A percentile compares a stretch with the other conserved stretches of the same genome.
Evolutionary conservation across 2,113 vertebrate genomes (phyloP).

Genomic region (Otus sunia): DNA sequence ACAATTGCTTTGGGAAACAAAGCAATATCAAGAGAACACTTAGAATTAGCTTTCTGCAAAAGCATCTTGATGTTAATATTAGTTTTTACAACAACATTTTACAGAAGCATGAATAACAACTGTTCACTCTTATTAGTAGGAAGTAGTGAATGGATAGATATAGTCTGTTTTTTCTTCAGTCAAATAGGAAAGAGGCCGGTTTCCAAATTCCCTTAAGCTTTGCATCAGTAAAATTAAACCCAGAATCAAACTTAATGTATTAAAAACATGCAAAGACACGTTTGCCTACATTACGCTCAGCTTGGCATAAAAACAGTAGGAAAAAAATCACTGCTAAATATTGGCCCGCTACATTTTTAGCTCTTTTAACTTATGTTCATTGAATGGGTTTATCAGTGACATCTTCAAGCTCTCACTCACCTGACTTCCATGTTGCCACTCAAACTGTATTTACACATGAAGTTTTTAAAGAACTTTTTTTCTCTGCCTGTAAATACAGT

Average conservation of each 20-base stretch:
- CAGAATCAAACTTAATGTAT: not conserved
- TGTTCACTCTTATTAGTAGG: not conserved
- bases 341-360: not conserved
- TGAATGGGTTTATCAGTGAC: not conserved
- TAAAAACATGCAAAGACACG: not conserved
- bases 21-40: not conserved
- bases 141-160: not conserved
- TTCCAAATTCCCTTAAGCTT: constrained; percentile 7
- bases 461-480: not conserved
- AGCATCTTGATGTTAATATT: not conserved
- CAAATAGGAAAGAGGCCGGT: not conserved
- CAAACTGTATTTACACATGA: not conserved
- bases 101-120: not conserved
- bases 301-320: not conserved
- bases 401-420: not conserved
- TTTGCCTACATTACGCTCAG: not conserved
- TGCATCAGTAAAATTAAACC: constrained; percentile 1
- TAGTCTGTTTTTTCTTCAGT: not conserved
- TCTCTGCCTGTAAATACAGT: not conserved
- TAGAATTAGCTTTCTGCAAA: not conserved
- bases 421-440: not conserved
- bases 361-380: not conserved
- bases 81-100: not conserved
- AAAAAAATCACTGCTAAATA: not conserved
- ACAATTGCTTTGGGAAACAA: not conserved